Evolutionary conservation across 2,888 invertebrate genomes (phyloP), one percentile per base, ranked within the genome.

Genomic region (Nemotelus pantherinus): DNA sequence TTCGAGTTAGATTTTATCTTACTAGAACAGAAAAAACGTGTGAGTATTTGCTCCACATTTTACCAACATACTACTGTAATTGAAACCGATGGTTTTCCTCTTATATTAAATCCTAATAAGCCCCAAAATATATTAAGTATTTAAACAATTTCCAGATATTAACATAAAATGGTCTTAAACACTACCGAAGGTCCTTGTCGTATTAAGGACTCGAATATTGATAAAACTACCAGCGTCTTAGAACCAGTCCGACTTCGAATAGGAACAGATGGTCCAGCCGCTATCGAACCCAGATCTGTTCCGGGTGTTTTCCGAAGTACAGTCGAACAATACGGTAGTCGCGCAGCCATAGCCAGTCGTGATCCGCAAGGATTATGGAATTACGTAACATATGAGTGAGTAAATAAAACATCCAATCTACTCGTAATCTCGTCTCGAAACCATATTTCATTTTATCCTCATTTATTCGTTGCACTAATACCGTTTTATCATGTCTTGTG

Each of bases 271-370:
- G 89, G 89, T 0, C 53, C 87, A 0, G 85, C 87, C 0, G 88
- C 91, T 0, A 87, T 88, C 72, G 87, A 89, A 1, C 92, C 94
- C 0, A 86, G 93, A 74, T 95, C 95, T 0, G 89, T 95, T 25
- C 94, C 95, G 2, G 91, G 93, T 39, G 86, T 93, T 9, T 87
- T 96, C 57, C 88, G 85, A 72, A 88, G 89, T 77, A 89, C 88
- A 0, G 92, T 90, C 1, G 88, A 89, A 6, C 87, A 90, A 74
- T 91, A 90, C 84, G 91, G 93, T 0, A 88, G 93, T 81, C 86
- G 87, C 0, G 84, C 89, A 0, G 95, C 95, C 0, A 82, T 95
- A 72, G 89, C 90, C 2, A 90, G 90, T 78, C 92, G 93, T 85
- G 89, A 89, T 81, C 82, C 87, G 1, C 25, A 79, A 2, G 80